Conservation (phyloP, 2,113 vertebrate species). For the Meleagris gallopavo region DNA sequence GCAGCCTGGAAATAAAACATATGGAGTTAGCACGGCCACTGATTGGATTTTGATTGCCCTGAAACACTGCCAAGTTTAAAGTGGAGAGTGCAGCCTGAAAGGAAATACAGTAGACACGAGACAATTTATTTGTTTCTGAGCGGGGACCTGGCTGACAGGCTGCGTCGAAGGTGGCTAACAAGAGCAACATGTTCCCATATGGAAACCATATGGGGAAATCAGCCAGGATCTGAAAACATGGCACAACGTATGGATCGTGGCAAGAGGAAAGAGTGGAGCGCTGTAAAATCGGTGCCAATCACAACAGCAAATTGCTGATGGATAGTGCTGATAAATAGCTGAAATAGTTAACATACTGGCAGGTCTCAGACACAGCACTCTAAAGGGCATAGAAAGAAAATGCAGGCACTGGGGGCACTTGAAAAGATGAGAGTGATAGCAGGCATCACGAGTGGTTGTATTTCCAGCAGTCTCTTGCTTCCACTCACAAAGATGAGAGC, state of each 20-base stretch:
- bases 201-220: slow-evolving; percentile 66
- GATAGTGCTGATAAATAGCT: neutral
- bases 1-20: slow-evolving; percentile 65
- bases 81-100: slow-evolving; percentile 73
- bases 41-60: slow-evolving; percentile 77
- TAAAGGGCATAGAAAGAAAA: neutral
- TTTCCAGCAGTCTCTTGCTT: fast-evolving
- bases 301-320: slow-evolving; percentile 13
- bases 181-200: slow-evolving; percentile 76
- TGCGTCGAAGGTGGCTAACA: slow-evolving; percentile 72
- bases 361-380: neutral
- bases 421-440: neutral
- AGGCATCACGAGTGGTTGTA: fast-evolving
- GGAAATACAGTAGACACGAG: slow-evolving; percentile 76
- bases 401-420: fast-evolving
- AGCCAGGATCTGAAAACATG: neutral
- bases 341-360: neutral
- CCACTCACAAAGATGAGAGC: fast-evolving
- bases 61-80: slow-evolving; percentile 74
- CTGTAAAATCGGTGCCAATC: neutral
- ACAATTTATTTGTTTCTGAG: slow-evolving; percentile 79
- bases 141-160: slow-evolving; percentile 67
- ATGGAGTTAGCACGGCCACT: slow-evolving; percentile 63
- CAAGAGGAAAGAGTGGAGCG: neutral
- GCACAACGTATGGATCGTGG: neutral